These are phyloP conservation scores for Diploptera punctata DNA, from an alignment of 2,888 invertebrate genomes.

Conservation along the genomic window DNA sequence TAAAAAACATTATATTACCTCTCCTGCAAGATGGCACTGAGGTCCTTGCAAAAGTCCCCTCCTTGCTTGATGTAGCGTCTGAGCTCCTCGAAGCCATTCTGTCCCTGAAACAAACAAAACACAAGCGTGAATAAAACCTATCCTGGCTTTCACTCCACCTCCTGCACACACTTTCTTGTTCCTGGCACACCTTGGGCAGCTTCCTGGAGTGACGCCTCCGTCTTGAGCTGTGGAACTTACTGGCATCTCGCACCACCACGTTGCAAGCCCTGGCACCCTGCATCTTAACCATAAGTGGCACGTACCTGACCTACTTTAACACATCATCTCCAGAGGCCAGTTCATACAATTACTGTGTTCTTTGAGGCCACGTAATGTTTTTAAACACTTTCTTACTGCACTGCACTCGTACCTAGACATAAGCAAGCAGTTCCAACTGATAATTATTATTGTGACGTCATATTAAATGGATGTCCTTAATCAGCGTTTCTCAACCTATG, in stretches of 20 bases:
- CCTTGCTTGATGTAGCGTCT: constrained; percentile 93
- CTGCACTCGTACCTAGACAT: too few species aligned
- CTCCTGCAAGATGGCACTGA: constrained; percentile 88
- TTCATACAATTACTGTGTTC: too few species aligned
- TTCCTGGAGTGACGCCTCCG: constrained; percentile 35
- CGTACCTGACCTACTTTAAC: too few species aligned
- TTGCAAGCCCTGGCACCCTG: constrained; percentile 38
- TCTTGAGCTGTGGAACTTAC: constrained; percentile 33
- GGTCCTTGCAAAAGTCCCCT: constrained; percentile 92
- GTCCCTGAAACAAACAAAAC: constrained; percentile 70
- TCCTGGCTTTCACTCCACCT: neutral
- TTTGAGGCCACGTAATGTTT: too few species aligned
- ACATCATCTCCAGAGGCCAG: too few species aligned
- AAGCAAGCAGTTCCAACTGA: too few species aligned
- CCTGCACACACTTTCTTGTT: neutral
- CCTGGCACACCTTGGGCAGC: constrained; percentile 34
- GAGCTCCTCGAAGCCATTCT: constrained; percentile 93
- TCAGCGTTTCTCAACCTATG: too few species aligned
- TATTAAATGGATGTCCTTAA: too few species aligned
- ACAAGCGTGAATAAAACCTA: neutral
- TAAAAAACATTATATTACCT: constrained; percentile 55
- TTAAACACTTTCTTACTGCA: too few species aligned
- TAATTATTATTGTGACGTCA: too few species aligned
- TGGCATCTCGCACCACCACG: constrained; percentile 34
- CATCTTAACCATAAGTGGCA: too few species aligned